Percentiles rank a stretch among this genome's conserved stretches.
Evolutionary conservation across 1,140 invertebrate species (phyloP).

Genomic region (Dendroctonus valens): DNA sequence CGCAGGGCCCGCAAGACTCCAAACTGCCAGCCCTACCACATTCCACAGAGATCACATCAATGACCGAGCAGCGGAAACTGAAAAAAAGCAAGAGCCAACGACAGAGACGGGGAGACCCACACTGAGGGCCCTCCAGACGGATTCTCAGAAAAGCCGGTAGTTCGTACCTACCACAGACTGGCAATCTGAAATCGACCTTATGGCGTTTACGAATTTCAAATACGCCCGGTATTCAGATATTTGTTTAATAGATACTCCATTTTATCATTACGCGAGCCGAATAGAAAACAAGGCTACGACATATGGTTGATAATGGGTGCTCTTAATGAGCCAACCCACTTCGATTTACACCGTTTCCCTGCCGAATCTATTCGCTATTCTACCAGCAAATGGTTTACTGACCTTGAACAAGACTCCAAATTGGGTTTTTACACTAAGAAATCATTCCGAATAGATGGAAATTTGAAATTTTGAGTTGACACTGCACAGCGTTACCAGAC

Average conservation of each 20-base stretch:
- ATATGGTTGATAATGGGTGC: conserved; percentile 33
- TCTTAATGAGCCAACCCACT: conserved; percentile 10
- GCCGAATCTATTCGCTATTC: background rate
- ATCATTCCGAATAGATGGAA: conserved; percentile 4
- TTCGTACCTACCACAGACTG: conserved; percentile 28
- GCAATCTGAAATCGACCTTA: conserved; percentile 7
- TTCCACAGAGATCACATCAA: conserved; percentile 52
- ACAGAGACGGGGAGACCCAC: conserved; percentile 38
- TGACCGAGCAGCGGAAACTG: conserved; percentile 49
- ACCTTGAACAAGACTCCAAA: conserved; percentile 21
- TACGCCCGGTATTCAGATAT: background rate
- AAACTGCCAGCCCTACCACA: conserved; percentile 48
- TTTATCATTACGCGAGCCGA: background rate
- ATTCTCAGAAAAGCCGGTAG: conserved; percentile 41
- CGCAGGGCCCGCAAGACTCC: conserved; percentile 29
- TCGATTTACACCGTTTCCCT: background rate
- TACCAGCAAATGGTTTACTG: conserved; percentile 4
- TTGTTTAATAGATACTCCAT: background rate
- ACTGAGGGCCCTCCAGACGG: conserved; percentile 35
- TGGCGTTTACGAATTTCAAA: conserved; percentile 1
- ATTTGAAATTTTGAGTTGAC: conserved; percentile 19
- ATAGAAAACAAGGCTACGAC: conserved; percentile 32
- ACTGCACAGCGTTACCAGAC: conserved; percentile 5
- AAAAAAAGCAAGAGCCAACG: conserved; percentile 40
- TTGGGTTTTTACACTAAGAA: conserved; percentile 14